phyloP scores from a whole-genome alignment of 2,113 vertebrate genomes.

The Scalopus aquaticus region DNA sequence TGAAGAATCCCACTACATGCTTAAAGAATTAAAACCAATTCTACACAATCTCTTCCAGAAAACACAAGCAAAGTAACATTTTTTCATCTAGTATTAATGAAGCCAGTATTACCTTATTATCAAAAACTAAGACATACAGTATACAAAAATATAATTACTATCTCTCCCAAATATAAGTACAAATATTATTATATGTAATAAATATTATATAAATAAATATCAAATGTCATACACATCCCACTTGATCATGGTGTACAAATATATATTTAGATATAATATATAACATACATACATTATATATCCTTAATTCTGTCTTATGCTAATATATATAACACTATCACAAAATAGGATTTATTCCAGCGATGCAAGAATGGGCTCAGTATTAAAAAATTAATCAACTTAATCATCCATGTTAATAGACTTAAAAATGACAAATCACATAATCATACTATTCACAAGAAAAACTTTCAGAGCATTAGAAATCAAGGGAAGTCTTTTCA shows the following conservation, averaged over 20 bases:
- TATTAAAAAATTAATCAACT: background rate
- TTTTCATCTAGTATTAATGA: background rate
- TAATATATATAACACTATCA: background rate
- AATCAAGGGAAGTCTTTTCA: background rate
- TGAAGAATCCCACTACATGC: background rate
- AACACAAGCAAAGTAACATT: background rate
- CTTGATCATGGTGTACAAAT: background rate
- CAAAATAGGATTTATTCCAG: background rate
- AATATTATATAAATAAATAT: background rate
- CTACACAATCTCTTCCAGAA: background rate
- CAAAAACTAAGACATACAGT: background rate
- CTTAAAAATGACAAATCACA: background rate
- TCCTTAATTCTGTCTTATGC: too few species aligned
- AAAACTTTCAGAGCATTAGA: background rate
- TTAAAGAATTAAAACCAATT: background rate
- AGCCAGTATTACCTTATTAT: background rate
- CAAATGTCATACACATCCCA: background rate
- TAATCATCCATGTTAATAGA: background rate
- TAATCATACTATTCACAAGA: background rate
- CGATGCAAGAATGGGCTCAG: background rate
- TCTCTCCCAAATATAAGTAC: background rate
- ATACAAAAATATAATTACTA: background rate
- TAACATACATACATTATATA: too few species aligned
- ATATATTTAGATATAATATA: too few species aligned
- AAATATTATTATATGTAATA: background rate